phyloP scores from a whole-genome alignment of 2,113 vertebrate species.

The Strigops habroptila region DNA sequence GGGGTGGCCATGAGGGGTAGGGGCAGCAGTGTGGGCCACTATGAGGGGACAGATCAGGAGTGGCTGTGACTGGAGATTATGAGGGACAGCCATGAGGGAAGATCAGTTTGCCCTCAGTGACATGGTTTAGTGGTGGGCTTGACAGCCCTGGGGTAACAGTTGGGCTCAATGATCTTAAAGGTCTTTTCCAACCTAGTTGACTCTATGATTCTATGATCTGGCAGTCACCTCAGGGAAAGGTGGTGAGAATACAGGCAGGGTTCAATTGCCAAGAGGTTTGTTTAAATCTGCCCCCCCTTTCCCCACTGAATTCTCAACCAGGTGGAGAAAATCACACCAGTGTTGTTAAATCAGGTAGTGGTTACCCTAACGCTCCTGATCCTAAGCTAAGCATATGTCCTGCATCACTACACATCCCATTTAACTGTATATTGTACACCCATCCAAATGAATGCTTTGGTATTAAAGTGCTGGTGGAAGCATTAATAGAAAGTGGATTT shows the following conservation, averaged over 20 bases:
- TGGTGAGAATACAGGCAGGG: background rate
- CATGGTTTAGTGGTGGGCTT: background rate
- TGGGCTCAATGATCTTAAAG: background rate
- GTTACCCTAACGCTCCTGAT: background rate
- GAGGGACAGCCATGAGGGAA: background rate
- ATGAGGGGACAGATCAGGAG: background rate
- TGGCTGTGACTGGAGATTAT: background rate
- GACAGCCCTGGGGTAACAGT: background rate
- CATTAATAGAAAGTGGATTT: background rate
- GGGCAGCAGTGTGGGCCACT: background rate
- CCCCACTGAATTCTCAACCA: background rate
- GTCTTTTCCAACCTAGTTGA: background rate
- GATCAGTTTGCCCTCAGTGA: background rate
- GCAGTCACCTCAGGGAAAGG: background rate
- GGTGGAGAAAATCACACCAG: background rate
- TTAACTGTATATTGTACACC: background rate
- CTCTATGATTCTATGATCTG: background rate
- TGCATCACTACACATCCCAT: background rate
- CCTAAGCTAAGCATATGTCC: background rate
- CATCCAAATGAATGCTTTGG: background rate
- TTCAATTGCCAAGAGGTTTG: background rate
- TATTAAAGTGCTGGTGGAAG: background rate
- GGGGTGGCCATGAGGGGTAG: background rate
- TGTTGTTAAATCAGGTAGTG: background rate
- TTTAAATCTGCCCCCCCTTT: background rate